A percentile compares a stretch with the other conserved stretches of the same genome.
Evolutionary conservation across 2,888 invertebrate genomes (phyloP).

Genomic region (Lasioglossum marginatum): DNA sequence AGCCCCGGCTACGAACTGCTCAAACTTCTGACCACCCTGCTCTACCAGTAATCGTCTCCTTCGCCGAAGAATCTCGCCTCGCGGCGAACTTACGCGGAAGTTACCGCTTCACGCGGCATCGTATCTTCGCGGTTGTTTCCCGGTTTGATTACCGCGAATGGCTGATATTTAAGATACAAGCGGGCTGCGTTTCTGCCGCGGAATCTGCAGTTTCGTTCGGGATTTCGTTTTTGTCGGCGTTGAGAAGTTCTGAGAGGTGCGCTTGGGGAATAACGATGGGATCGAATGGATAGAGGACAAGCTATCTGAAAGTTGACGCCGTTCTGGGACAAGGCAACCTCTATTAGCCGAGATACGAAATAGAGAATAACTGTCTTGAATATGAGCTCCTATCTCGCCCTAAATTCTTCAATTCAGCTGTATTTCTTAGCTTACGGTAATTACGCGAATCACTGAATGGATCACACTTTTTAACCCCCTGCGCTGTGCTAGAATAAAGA

Average conservation of each 20-base stretch:
- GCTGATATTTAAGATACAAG: background rate
- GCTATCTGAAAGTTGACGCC: background rate
- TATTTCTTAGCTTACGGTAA: background rate
- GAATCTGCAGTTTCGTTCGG: background rate
- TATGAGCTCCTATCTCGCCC: background rate
- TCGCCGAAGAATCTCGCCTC: background rate
- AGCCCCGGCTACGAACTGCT: slow-evolving; percentile 35
- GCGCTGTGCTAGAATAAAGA: background rate
- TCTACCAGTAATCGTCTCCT: slow-evolving; percentile 1
- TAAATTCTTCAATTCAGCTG: background rate
- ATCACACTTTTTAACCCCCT: background rate
- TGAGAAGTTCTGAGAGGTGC: too few species aligned
- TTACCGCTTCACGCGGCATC: background rate
- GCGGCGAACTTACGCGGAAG: background rate
- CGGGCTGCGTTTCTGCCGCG: background rate
- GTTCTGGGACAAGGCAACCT: background rate
- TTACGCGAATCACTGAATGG: background rate
- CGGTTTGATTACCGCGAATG: background rate
- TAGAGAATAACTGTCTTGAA: background rate
- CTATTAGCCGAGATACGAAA: background rate
- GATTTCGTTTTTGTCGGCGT: background rate
- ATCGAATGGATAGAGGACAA: background rate
- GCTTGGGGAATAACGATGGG: background rate
- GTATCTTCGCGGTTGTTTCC: background rate
- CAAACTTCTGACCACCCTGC: slow-evolving; percentile 29